phyloP scores from a whole-genome alignment of 2,888 invertebrate species.

The Lepidochrysops patricia region DNA sequence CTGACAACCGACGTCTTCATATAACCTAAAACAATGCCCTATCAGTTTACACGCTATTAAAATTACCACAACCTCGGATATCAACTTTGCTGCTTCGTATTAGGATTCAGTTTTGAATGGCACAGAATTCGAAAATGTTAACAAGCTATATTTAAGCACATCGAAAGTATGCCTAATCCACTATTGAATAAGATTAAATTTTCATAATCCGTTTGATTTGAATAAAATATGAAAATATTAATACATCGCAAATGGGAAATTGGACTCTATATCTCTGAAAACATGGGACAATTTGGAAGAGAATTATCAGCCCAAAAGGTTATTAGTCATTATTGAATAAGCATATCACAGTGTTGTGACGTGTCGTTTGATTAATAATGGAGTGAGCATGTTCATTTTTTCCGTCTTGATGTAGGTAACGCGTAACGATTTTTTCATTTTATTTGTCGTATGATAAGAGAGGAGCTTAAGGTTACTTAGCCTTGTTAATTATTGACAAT shows the following conservation, averaged over 20 bases:
- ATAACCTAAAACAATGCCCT: slow-evolving; percentile 55
- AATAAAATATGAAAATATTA: background rate
- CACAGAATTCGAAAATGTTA: background rate
- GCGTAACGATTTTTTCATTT: slow-evolving; percentile 44
- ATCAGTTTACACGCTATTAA: slow-evolving; percentile 58
- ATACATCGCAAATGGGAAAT: background rate
- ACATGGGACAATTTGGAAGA: background rate
- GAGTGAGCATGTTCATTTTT: slow-evolving; percentile 56
- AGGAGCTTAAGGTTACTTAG: background rate
- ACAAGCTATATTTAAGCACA: background rate
- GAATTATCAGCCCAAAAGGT: slow-evolving; percentile 27
- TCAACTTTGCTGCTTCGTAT: slow-evolving; percentile 17
- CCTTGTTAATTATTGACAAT: background rate
- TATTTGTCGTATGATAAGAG: background rate
- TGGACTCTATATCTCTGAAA: background rate
- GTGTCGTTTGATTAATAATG: slow-evolving; percentile 71
- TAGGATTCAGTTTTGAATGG: slow-evolving; percentile 18
- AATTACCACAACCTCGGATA: slow-evolving; percentile 25
- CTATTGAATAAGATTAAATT: background rate
- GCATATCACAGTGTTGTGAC: slow-evolving; percentile 71
- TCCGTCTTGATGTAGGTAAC: slow-evolving; percentile 47
- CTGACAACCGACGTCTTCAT: slow-evolving; percentile 68
- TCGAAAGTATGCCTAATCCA: slow-evolving; percentile 1
- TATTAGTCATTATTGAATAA: slow-evolving; percentile 67
- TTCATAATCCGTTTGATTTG: background rate